Evolutionary conservation across 2,888 invertebrate species (phyloP).

Genomic region (Tetragnatha montana): DNA sequence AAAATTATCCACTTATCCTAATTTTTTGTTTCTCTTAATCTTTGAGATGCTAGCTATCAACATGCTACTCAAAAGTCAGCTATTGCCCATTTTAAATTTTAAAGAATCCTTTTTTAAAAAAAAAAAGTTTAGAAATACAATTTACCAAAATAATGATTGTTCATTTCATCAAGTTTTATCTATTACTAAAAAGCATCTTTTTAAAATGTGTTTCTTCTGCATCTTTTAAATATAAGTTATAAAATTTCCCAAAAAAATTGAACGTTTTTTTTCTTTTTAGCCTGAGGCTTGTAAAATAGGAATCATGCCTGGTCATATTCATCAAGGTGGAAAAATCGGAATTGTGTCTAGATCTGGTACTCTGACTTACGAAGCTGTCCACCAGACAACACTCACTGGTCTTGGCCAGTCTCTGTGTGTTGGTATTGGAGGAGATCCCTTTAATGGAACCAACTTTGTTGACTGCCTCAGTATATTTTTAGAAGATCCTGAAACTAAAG

Average conservation of each 20-base stretch:
- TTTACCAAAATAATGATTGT: too few species aligned
- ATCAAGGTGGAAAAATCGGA: slow-evolving; percentile 92
- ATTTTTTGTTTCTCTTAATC: too few species aligned
- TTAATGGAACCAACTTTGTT: slow-evolving; percentile 99
- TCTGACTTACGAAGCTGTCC: slow-evolving; percentile 98
- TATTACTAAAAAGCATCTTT: not conserved
- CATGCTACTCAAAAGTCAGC: too few species aligned
- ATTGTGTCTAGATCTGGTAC: slow-evolving; percentile 98
- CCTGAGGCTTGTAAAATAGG: slow-evolving; percentile 92
- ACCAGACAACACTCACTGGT: slow-evolving; percentile 92
- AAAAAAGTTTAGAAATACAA: too few species aligned
- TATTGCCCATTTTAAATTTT: too few species aligned
- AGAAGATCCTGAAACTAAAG: slow-evolving; percentile 93
- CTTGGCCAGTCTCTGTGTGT: slow-evolving; percentile 97
- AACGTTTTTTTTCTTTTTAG: slow-evolving; percentile 35
- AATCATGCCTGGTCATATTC: slow-evolving; percentile 99
- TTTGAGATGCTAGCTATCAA: too few species aligned
- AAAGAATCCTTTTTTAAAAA: too few species aligned
- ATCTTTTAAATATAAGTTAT: not conserved
- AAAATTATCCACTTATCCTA: too few species aligned
- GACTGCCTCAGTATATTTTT: slow-evolving; percentile 98
- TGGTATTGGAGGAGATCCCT: slow-evolving; percentile 99
- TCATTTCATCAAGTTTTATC: too few species aligned
- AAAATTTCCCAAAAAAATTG: not conserved
- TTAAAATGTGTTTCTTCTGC: not conserved